Evolutionary conservation across 2,888 invertebrate genomes (phyloP), one percentile per base, ranked within the genome.

Genomic region (Andrena flavipes): DNA sequence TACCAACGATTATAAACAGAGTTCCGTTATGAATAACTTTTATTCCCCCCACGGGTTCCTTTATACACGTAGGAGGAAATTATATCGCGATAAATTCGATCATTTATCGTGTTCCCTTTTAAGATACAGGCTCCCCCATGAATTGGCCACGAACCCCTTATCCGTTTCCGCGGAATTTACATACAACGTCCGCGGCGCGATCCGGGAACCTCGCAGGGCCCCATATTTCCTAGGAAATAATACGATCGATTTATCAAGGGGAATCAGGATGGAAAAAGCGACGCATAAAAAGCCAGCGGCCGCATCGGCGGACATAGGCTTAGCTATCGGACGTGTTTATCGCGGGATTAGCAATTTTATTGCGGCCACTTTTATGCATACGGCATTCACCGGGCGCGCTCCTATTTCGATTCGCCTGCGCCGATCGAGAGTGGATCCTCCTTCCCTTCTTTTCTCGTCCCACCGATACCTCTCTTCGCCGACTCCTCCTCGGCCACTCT

Each of bases 301-400:
- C 29, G 33, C 59, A 74, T 68, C 56, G 65, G 56, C 2, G 35
- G 13, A 48, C 64, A 62, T 72, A 82, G 77, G 82, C 77, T 87
- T 78, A 84, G 71, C 60, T 56, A 76, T 77, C 48, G 76, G 82
- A 86, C 75, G 85, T 88, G 86, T 88, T 88, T 87, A 87, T 87
- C 82, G 84, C 35, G 23, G 84, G 88, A 87, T 88, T 88, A 80
- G 80, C 77, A 80, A 88, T 85, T 88, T 88, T 88, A 88, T 84
- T 82, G 80, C 82, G 51, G 71, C 71, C 81, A 80, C 76, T 82
- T 83, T 86, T 70, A 76, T 84, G 76, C 77, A 78, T 67, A 80
- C 77, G 63, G 65, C 75, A 56, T 75, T 63, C 73, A 33, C 7
- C 49, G 33, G 6, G 42, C 59, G 72, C 68, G 62, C 78, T 76